Evolutionary conservation across 2,888 invertebrate species (phyloP).

Genomic region (Cataglyphis albicans): DNA sequence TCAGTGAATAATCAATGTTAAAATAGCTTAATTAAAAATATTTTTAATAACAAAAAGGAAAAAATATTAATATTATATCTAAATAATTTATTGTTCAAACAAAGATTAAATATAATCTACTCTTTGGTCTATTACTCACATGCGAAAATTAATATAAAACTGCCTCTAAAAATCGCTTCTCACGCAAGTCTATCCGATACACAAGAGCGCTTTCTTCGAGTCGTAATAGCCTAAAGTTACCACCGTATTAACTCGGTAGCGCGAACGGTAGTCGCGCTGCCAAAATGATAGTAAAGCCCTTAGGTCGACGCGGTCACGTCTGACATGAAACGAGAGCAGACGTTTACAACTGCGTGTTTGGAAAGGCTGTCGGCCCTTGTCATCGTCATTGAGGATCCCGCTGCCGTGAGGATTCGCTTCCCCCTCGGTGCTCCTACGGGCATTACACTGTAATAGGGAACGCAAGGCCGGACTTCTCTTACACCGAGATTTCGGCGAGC

Average conservation of each 20-base stretch:
- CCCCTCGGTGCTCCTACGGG: conserved; percentile 66
- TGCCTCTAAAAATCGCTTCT: conserved; percentile 25
- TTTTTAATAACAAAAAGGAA: neutral
- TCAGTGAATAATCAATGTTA: neutral
- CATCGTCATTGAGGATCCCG: conserved; percentile 82
- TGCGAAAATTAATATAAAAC: neutral
- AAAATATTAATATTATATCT: neutral
- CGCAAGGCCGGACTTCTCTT: conserved; percentile 64
- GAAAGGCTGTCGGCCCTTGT: conserved; percentile 85
- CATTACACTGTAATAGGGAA: conserved; percentile 60
- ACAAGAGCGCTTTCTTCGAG: conserved; percentile 50
- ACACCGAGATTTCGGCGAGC: conserved; percentile 67
- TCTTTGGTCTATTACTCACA: neutral
- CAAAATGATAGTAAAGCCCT: conserved; percentile 62
- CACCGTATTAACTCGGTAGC: conserved; percentile 45
- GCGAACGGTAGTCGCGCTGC: conserved; percentile 31
- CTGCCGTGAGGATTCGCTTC: conserved; percentile 61
- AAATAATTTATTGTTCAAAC: neutral
- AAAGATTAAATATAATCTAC: neutral
- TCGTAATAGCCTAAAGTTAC: conserved; percentile 19
- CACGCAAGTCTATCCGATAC: conserved; percentile 56
- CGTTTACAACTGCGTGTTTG: conserved; percentile 84
- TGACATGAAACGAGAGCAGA: conserved; percentile 84
- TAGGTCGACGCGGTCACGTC: conserved; percentile 76
- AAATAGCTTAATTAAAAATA: neutral